A percentile compares a stretch with the other conserved stretches of the same genome.
phyloP scores from a whole-genome alignment of 2,888 invertebrate species.

The Agelastica alni region DNA sequence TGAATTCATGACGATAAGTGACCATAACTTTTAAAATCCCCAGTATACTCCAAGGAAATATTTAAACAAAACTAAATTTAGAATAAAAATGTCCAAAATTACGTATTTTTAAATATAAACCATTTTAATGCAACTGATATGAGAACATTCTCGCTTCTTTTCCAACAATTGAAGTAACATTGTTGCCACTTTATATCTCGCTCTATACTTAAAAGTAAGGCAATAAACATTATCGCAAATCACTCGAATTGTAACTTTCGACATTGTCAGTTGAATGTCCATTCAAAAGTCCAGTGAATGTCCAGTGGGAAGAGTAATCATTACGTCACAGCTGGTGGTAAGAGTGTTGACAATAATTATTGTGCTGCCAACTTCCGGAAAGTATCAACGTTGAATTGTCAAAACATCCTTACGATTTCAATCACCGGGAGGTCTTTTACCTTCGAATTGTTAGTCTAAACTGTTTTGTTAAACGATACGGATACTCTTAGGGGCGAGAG shows the following conservation, averaged over 20 bases:
- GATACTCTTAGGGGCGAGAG: conserved; percentile 7
- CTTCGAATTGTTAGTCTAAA: conserved; percentile 31
- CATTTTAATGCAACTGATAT: no score
- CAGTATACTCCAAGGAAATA: no score
- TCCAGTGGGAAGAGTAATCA: conserved; percentile 40
- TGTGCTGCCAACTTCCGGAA: conserved; percentile 47
- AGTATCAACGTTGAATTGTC: conserved; percentile 35
- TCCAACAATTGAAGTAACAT: no score
- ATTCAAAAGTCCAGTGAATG: conserved; percentile 31
- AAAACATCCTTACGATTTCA: conserved; percentile 41
- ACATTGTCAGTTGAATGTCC: no score
- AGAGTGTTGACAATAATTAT: conserved; percentile 52
- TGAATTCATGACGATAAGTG: no score
- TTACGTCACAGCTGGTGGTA: conserved; percentile 49
- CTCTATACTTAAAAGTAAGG: conserved; percentile 1
- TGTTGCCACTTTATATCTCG: neutral
- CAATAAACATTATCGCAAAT: conserved; percentile 37
- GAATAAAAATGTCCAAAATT: no score
- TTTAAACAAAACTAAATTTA: no score
- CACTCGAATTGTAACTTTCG: conserved; percentile 24
- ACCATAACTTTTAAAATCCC: no score
- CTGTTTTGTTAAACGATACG: conserved; percentile 24
- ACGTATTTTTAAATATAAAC: no score
- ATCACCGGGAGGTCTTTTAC: conserved; percentile 39
- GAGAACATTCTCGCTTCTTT: no score